Base-by-base conservation (phyloP, 2,113 vertebrate species). In the Megaptera novaeangliae region DNA sequence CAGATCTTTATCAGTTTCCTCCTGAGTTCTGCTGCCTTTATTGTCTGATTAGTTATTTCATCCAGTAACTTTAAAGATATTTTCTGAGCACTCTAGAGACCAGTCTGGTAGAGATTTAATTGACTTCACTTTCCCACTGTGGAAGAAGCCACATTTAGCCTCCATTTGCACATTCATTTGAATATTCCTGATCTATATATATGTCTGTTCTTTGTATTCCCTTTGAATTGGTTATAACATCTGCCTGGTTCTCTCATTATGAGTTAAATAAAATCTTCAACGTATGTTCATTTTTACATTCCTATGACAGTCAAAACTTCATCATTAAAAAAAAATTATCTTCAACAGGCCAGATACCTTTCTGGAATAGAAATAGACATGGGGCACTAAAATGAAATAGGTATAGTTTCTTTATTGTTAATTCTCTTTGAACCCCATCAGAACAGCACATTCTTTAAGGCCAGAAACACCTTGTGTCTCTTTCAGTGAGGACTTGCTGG, bases 221-320 rank as follows among this genome's bases (percentile, higher is more conserved):
- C 17, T 96, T 96, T 93, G n/a, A 96, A 80, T 95, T 95, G 72
- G 25, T 90, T 94, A 72, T 87, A 95, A 91, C 63, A 93, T 74
- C 61, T 95, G 25, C 41, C 80, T 84, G 5, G 8, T 64, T 39
- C n/a, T 64, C 15, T 87, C 23, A 84, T 64, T 84, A 66, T 88
- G 29, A 71, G 39, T 63, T 95, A 55, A 96, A 72, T 86, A 61
- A 88, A 88, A 93, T 82, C 44, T 75, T 80, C 80, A 92, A 91
- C 9, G 6, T 84, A 25, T 77, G 59, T 72, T 95, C n/a, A 55
- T 71, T 94, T 98, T 84, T 94, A 61, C 81, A 85, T 71, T 41
- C 68, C 31, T 41, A 15, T 82, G 69, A 63, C 14, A 82, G 18
- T 96, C 74, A 89, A 95, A 74, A 63, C 52, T 83, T 80, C 81